phyloP scores from a whole-genome alignment of 2,888 invertebrate genomes.

The Spodoptera picta region DNA sequence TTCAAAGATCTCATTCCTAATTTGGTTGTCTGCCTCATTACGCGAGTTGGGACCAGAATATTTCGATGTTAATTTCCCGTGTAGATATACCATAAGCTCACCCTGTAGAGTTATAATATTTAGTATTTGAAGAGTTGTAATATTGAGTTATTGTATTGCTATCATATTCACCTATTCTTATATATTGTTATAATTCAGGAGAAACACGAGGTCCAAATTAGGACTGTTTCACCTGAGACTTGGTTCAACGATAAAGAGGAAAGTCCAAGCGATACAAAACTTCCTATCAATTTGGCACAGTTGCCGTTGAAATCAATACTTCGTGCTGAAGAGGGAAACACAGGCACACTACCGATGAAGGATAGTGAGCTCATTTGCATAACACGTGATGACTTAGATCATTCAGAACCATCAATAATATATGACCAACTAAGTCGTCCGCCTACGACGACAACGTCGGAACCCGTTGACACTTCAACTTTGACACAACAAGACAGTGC shows the following conservation, averaged over 20 bases:
- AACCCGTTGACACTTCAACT: too few relatives aligned
- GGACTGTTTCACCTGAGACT: slow-evolving; percentile 72
- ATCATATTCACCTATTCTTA: too few relatives aligned
- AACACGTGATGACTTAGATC: slow-evolving; percentile 23
- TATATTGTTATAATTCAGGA: slow-evolving; percentile 62
- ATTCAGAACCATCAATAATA: slow-evolving; percentile 66
- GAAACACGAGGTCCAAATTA: slow-evolving; percentile 73
- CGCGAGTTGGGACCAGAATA: too few relatives aligned
- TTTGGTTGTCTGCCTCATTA: too few relatives aligned
- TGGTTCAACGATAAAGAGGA: slow-evolving; percentile 44
- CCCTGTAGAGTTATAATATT: too few relatives aligned
- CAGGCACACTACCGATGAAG: not conserved
- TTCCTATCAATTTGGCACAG: slow-evolving; percentile 15
- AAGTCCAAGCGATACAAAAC: slow-evolving; percentile 9
- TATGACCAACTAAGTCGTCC: slow-evolving; percentile 63
- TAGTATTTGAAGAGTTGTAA: too few relatives aligned
- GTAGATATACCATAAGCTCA: too few relatives aligned
- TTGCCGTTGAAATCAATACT: not conserved
- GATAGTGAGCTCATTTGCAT: slow-evolving; percentile 55
- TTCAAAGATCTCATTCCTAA: too few relatives aligned
- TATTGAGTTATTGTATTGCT: too few relatives aligned
- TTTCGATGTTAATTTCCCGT: too few relatives aligned
- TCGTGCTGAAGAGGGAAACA: not conserved
- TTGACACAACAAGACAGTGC: too few relatives aligned
- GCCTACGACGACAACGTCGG: too few relatives aligned